Percentiles rank a stretch among this genome's conserved stretches.
phyloP scores from a whole-genome alignment of 2,888 invertebrate species.

The Tryphoninae sp. region DNA sequence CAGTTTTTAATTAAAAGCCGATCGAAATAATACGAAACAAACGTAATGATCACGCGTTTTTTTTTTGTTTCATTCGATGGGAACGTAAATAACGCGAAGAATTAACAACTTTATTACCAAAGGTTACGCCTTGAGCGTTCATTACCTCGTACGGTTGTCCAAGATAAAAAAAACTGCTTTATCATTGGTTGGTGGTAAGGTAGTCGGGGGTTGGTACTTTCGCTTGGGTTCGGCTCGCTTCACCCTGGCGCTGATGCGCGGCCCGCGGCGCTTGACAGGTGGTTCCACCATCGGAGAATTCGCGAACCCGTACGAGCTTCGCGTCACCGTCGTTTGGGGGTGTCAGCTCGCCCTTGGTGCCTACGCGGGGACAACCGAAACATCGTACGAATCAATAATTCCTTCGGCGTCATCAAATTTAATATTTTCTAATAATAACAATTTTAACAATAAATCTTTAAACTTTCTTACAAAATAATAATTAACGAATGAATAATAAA shows the following conservation, averaged over 20 bases:
- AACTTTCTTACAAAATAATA: neutral
- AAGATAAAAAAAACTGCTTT: conserved; percentile 69
- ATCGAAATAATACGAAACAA: too few species aligned
- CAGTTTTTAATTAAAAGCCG: too few species aligned
- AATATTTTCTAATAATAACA: neutral
- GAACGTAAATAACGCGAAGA: neutral
- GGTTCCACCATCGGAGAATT: conserved; percentile 74
- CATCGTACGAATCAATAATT: conserved; percentile 49
- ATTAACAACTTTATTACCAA: conserved; percentile 17
- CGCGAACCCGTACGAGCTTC: conserved; percentile 66
- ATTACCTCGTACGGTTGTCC: conserved; percentile 24
- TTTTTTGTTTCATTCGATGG: too few species aligned
- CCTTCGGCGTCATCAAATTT: neutral
- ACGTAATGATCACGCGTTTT: too few species aligned
- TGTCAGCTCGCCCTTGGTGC: conserved; percentile 54
- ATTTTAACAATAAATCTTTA: neutral
- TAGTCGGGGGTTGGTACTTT: conserved; percentile 73
- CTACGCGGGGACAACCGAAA: neutral
- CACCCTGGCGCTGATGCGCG: conserved; percentile 75
- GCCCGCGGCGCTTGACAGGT: conserved; percentile 69
- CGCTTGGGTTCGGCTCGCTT: conserved; percentile 68
- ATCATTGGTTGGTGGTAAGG: conserved; percentile 72
- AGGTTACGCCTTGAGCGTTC: neutral
- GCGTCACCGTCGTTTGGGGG: conserved; percentile 66
- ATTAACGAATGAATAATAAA: neutral